Conservation (phyloP, 2,797 vertebrate species). For the Ciconia nigra region DNA sequence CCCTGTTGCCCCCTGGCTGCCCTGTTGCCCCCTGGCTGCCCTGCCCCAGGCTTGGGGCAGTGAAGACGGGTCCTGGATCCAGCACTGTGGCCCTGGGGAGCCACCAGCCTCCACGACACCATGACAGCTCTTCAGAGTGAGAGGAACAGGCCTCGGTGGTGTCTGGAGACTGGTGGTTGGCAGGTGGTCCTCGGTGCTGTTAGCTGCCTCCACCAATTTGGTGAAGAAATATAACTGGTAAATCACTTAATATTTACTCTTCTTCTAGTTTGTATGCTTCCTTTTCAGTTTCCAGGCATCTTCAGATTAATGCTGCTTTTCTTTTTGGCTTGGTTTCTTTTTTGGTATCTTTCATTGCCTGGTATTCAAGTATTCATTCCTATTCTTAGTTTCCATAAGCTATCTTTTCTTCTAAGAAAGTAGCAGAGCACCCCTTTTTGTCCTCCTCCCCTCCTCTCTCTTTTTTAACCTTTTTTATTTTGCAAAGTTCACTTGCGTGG, state of each 20-base stretch:
- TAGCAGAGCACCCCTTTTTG: neutral
- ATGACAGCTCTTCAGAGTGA: neutral
- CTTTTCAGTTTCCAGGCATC: neutral
- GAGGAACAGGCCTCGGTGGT: neutral
- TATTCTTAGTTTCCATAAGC: neutral
- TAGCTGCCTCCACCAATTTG: neutral
- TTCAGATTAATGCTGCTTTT: neutral
- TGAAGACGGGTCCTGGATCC: neutral
- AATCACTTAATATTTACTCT: neutral
- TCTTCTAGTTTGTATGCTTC: neutral
- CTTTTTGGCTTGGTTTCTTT: neutral
- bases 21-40: neutral
- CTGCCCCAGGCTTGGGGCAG: neutral
- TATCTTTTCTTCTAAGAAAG: neutral
- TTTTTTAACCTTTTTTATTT: neutral
- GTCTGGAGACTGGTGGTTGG: neutral
- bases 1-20: no score
- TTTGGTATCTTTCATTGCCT: neutral
- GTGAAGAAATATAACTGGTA: neutral
- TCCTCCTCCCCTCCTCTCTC: neutral
- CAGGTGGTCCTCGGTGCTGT: neutral
- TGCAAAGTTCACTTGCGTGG: neutral
- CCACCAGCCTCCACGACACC: neutral
- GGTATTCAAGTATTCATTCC: neutral
- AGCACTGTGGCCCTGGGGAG: fast-evolving